Evolutionary conservation across 2,113 vertebrate genomes (phyloP).

Genomic region (Erythrocercus mccallii): DNA sequence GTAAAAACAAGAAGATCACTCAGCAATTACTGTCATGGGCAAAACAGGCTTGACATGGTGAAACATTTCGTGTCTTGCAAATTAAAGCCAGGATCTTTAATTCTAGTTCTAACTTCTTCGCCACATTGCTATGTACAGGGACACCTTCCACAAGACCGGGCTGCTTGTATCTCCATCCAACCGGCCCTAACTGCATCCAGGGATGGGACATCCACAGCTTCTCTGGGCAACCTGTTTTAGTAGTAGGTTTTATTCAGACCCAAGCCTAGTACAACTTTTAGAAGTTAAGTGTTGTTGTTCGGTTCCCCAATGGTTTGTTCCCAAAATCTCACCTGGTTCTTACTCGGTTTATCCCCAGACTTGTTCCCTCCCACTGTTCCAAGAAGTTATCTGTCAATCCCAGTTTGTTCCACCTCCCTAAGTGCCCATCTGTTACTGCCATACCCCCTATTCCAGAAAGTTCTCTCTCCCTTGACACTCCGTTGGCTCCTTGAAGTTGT

Average conservation of each 20-base stretch:
- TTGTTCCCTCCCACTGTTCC: no score
- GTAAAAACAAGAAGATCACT: background rate
- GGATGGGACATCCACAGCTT: background rate
- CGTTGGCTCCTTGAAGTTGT: no score
- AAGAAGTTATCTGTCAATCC: no score
- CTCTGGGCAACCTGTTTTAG: background rate
- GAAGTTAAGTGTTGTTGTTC: no score
- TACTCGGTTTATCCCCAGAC: no score
- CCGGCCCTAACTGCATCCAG: rapidly evolving
- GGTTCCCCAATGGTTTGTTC: no score
- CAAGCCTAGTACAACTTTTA: background rate
- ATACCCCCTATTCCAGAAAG: no score
- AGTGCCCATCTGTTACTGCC: no score
- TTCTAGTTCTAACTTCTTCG: background rate
- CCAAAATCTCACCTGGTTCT: no score
- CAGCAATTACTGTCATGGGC: background rate
- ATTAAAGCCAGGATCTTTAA: background rate
- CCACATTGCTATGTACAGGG: background rate
- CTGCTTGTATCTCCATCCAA: background rate
- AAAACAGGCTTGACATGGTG: background rate
- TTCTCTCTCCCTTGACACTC: no score
- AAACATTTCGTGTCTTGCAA: background rate
- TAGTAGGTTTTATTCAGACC: background rate
- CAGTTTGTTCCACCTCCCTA: no score
- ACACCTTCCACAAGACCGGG: background rate